Evolutionary conservation across 2,888 invertebrate genomes (phyloP).

Genomic region (Andrena haemorrhoa): DNA sequence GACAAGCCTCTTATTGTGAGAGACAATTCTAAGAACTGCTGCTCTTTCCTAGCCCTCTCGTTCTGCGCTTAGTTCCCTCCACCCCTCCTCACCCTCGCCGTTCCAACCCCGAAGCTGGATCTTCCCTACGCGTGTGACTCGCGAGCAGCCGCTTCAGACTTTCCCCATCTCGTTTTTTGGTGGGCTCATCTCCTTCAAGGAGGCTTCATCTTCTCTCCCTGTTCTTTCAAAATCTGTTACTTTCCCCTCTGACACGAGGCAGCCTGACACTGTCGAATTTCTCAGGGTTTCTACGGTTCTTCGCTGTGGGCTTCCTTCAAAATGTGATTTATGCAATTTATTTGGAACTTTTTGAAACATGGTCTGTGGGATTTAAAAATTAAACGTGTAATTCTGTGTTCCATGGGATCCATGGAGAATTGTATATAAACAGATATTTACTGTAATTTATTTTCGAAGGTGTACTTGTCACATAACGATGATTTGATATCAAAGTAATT

Average conservation of each 20-base stretch:
- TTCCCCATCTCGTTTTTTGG: conserved; percentile 48
- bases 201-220: conserved; percentile 41
- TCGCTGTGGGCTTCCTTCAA: background rate
- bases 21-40: conserved; percentile 80
- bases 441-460: too few species aligned
- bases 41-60: conserved; percentile 58
- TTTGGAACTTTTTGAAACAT: background rate
- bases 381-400: background rate
- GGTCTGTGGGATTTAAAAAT: too few species aligned
- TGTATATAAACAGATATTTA: too few species aligned
- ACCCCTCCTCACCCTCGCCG: background rate
- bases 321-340: background rate
- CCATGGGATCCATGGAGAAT: too few species aligned
- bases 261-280: conserved; percentile 15
- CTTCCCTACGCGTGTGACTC: conserved; percentile 53
- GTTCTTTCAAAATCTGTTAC: conserved; percentile 40
- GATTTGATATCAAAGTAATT: too few species aligned
- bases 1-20: conserved; percentile 82
- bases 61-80: conserved; percentile 31
- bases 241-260: background rate
- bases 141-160: conserved; percentile 55
- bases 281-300: background rate
- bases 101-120: conserved; percentile 12
- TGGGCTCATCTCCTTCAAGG: conserved; percentile 43
- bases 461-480: too few species aligned